These are phyloP conservation scores for Corythoichthys intestinalis DNA, from an alignment of 2,113 vertebrate species.

Conservation along the genomic window DNA sequence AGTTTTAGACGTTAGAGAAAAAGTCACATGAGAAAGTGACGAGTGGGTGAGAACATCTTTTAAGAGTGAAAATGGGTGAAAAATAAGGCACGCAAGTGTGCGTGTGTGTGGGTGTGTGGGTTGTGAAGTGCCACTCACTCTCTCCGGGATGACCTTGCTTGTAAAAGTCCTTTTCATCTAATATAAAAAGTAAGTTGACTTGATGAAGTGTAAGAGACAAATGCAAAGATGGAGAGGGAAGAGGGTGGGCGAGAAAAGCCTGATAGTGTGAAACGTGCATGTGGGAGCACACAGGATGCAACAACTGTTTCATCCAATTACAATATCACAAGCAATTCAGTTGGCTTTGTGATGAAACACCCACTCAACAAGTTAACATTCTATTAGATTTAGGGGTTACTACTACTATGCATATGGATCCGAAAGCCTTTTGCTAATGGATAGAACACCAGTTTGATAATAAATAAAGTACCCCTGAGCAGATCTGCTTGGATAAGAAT, in stretches of 20 bases:
- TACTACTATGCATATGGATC: neutral
- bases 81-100: conserved; percentile 8
- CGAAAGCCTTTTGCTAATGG: neutral
- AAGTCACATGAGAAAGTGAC: conserved; percentile 14
- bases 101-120: neutral
- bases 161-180: conserved; percentile 15
- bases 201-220: neutral
- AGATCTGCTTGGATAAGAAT: neutral
- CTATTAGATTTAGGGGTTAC: neutral
- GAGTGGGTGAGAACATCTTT: neutral
- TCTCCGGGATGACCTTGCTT: conserved; percentile 23
- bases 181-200: conserved; percentile 4
- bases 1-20: neutral
- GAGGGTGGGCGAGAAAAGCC: neutral
- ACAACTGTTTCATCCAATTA: neutral
- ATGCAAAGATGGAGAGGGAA: neutral
- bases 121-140: conserved; percentile 2
- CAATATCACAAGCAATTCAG: neutral
- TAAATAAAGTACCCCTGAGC: neutral
- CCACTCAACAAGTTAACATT: neutral
- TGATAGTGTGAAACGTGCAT: too few species aligned
- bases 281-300: neutral
- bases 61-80: conserved; percentile 4
- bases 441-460: neutral
- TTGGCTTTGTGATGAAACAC: neutral